A percentile compares a stretch with the other conserved stretches of the same genome.
Evolutionary conservation across 1,140 invertebrate species (phyloP).

Genomic region (Maniola jurtina): DNA sequence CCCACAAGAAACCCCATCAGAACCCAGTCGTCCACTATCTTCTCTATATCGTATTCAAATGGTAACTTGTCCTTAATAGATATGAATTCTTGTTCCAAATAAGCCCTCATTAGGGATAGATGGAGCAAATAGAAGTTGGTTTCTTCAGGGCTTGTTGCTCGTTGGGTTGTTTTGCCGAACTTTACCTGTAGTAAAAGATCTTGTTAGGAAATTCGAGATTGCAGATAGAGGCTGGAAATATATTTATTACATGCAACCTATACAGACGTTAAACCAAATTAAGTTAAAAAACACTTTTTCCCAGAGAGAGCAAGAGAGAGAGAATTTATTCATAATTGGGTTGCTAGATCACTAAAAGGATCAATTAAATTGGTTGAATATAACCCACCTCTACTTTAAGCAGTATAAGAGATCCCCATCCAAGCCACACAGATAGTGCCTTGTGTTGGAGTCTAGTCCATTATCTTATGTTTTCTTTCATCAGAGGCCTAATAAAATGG

Average conservation of each 20-base stretch:
- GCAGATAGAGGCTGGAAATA: no score
- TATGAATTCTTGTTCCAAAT: constrained; percentile 95
- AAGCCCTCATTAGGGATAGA: constrained; percentile 94
- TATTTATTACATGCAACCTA: no score
- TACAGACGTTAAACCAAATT: neutral
- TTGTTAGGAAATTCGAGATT: neutral
- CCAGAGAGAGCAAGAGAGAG: no score
- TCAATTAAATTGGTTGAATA: no score
- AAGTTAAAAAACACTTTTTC: no score
- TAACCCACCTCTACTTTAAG: no score
- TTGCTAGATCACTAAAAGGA: no score
- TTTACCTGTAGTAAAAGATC: constrained; percentile 78
- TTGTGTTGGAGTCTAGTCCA: no score
- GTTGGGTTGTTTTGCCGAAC: constrained; percentile 83
- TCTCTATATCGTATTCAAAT: constrained; percentile 90
- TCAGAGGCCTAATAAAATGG: neutral
- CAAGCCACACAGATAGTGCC: no score
- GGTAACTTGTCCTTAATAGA: constrained; percentile 84
- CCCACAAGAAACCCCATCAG: constrained; percentile 97
- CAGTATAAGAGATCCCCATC: no score
- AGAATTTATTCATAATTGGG: no score
- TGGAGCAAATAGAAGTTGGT: constrained; percentile 96
- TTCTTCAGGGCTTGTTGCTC: constrained; percentile 87
- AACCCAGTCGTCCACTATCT: constrained; percentile 88
- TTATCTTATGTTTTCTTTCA: neutral